Evolutionary conservation across 2,888 invertebrate species (phyloP).

Genomic region (Sminthurinus aureus): DNA sequence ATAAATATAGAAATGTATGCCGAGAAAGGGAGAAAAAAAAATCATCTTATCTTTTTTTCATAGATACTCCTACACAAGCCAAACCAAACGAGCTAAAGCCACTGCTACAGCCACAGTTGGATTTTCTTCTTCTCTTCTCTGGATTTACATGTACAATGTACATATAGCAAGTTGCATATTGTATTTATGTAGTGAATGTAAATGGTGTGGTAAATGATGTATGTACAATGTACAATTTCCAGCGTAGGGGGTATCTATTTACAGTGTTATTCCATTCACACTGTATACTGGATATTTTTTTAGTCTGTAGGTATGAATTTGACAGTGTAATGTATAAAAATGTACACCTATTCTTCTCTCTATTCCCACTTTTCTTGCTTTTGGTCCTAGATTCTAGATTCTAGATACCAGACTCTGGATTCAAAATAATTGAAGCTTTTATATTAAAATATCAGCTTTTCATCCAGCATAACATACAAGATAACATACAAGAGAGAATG

Average conservation of each 20-base stretch:
- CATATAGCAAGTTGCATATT: too few species aligned
- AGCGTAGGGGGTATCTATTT: too few species aligned
- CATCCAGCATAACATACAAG: neutral
- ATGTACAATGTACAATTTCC: too few species aligned
- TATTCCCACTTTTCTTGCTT: neutral
- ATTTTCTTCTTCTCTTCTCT: neutral
- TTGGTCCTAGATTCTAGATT: neutral
- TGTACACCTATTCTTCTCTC: too few species aligned
- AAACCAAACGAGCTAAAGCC: too few species aligned
- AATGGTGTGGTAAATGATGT: too few species aligned
- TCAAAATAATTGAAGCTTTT: slow-evolving; percentile 46
- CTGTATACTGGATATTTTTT: too few species aligned
- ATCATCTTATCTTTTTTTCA: neutral
- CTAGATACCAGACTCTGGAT: slow-evolving; percentile 22
- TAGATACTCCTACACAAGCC: neutral
- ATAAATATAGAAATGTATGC: neutral
- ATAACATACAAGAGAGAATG: neutral
- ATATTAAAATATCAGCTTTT: slow-evolving; percentile 38
- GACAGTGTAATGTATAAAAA: too few species aligned
- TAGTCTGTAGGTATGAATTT: too few species aligned
- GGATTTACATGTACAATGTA: neutral
- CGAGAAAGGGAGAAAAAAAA: neutral
- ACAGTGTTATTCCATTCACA: too few species aligned
- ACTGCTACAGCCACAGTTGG: too few species aligned
- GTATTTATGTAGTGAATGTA: too few species aligned